Evolutionary conservation across 1,140 invertebrate genomes (phyloP), one percentile per base, ranked within the genome.

Genomic region (Archegozetes longisetosus): DNA sequence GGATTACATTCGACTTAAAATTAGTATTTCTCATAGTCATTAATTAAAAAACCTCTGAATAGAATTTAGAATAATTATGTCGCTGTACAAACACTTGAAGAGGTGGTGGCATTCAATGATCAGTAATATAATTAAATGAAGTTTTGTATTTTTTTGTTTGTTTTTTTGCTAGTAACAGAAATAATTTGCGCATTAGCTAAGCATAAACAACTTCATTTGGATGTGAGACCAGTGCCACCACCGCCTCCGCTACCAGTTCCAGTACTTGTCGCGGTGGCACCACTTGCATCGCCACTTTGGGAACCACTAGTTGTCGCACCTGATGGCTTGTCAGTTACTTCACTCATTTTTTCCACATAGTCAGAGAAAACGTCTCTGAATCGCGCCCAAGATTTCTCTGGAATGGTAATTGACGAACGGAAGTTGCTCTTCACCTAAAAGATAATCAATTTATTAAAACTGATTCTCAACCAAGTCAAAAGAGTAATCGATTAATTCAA

Each of bases 341-440:
- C 81, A 68, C 82, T 83, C 77, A 92, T 90, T 75, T 92, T 92
- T 66, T 92, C 88, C 73, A 88, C 90, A 74, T 92, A 93, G 72
- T 96, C 90, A 66, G 84, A 83, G 69, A 97, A 84, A 70, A 95
- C 90, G 77, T 97, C 92, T 65, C 91, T 84, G 80, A 96, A 95
- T 66, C 88, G 83, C 61, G 82, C 81, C 92, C 92, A 97, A 65
- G 91, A 94, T 74, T 94, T 91, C 74, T 97, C 92, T 65, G 92
- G 92, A 72, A 97, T 89, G 66, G 92, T 97, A 72, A 97, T 94
- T 65, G 92, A 89, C 68, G 91, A 94, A 75, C 92, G 86, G 77
- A 94, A 95, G 76, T 93, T 93, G 69, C 87, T 90, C 75, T 95
- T 92, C 63, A 95, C 92, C 88, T 93, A 72, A 6, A 72, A 75